A percentile compares a stretch with the other conserved stretches of the same genome.
Conservation (phyloP, 2,797 vertebrate genomes). For the Buphagus erythrorhynchus region DNA sequence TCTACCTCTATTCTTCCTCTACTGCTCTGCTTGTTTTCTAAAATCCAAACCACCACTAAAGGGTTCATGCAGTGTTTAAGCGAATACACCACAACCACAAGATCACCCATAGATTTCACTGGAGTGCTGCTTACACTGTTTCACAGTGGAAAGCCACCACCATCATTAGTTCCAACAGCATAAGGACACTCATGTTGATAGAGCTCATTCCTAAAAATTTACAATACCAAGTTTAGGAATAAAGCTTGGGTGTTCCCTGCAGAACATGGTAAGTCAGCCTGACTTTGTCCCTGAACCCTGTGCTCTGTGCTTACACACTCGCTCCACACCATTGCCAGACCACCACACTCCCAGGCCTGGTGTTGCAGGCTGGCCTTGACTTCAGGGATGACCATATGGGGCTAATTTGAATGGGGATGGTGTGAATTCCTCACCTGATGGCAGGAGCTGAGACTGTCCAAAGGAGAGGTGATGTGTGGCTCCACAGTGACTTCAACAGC, state of each 20-base stretch:
- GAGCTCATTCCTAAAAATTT: not conserved
- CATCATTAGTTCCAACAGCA: not conserved
- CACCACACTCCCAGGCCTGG: not conserved
- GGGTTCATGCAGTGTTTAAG: not conserved
- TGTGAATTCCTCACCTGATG: not conserved
- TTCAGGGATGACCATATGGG: accelerated
- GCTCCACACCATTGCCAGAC: not conserved
- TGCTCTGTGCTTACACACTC: not conserved
- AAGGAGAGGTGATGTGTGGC: not conserved
- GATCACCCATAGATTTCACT: not conserved
- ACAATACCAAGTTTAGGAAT: not conserved
- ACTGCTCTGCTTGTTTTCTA: not conserved
- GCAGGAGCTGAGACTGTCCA: not conserved
- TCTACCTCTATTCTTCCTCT: not conserved
- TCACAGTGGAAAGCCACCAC: not conserved
- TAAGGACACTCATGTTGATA: not conserved
- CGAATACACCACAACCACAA: not conserved
- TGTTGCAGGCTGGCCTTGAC: not conserved
- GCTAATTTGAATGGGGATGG: not conserved
- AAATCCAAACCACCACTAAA: not conserved
- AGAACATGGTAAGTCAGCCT: not conserved
- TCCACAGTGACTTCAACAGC: not conserved
- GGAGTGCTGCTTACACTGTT: not conserved
- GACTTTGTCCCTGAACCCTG: not conserved
- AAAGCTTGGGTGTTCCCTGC: not conserved